Evolutionary conservation across 2,888 invertebrate species (phyloP).

Genomic region (Sesia apiformis): DNA sequence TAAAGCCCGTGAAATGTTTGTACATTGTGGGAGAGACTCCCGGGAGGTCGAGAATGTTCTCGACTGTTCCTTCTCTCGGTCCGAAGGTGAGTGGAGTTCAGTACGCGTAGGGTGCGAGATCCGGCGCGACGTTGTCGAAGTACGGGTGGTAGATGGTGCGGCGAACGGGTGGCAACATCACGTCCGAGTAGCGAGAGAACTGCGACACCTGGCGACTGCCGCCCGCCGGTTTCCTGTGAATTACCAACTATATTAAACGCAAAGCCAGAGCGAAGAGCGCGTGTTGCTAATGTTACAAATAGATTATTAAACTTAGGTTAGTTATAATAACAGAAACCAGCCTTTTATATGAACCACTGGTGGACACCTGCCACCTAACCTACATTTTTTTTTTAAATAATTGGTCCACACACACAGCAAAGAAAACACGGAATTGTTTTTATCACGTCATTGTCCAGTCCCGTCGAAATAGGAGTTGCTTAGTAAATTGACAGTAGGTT

Average conservation of each 20-base stretch:
- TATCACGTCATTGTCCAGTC: no score
- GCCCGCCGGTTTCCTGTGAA: conserved; percentile 48
- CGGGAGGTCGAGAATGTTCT: conserved; percentile 29
- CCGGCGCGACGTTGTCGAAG: conserved; percentile 47
- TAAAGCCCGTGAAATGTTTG: conserved; percentile 45
- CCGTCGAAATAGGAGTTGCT: no score
- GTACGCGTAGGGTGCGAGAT: conserved; percentile 47
- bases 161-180: conserved; percentile 54
- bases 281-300: no score
- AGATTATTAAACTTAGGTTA: no score
- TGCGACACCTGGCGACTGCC: conserved; percentile 62
- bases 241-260: conserved; percentile 5
- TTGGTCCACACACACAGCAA: no score
- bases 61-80: conserved; percentile 26
- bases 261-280: no score
- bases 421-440: no score
- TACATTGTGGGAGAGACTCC: conserved; percentile 33
- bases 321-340: no score
- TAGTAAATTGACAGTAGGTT: no score
- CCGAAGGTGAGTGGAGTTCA: conserved; percentile 30
- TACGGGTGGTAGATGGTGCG: conserved; percentile 53
- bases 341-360: no score
- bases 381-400: no score
- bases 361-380: no score
- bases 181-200: conserved; percentile 67